phyloP scores from a whole-genome alignment of 2,797 vertebrate genomes.

The Lepidocolaptes lacrymiger region DNA sequence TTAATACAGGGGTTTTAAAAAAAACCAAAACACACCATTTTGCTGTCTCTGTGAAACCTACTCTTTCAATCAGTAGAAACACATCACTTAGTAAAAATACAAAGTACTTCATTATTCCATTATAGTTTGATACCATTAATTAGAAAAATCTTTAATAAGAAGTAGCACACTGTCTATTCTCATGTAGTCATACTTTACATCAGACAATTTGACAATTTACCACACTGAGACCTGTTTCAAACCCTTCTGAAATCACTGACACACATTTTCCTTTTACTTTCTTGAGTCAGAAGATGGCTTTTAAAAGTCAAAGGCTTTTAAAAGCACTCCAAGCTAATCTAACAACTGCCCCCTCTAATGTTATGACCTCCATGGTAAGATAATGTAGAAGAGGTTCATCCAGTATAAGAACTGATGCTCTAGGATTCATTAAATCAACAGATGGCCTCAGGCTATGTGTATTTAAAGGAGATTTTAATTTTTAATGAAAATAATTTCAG shows the following conservation, averaged over 20 bases:
- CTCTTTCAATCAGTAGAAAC: constrained; percentile 9
- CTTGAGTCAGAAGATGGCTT: background rate
- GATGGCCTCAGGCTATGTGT: constrained; percentile 50
- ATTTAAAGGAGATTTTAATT: constrained; percentile 71
- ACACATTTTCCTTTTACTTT: background rate
- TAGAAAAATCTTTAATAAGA: background rate
- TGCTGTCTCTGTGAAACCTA: background rate
- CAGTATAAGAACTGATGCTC: background rate
- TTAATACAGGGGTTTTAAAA: background rate
- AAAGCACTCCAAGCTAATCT: background rate
- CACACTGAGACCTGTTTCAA: background rate
- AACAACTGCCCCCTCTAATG: background rate
- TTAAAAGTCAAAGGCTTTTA: background rate
- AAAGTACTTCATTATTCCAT: background rate
- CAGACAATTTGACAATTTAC: background rate
- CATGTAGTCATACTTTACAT: background rate
- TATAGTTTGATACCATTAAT: background rate
- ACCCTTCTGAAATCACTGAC: background rate
- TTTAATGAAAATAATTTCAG: constrained; percentile 67
- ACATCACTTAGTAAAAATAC: background rate
- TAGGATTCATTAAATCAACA: constrained; percentile 55
- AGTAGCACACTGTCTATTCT: background rate
- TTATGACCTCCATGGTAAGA: background rate
- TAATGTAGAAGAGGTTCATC: background rate
- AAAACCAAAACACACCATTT: background rate